phyloP scores from a whole-genome alignment of 2,888 invertebrate species.

The Thalpophila matura region DNA sequence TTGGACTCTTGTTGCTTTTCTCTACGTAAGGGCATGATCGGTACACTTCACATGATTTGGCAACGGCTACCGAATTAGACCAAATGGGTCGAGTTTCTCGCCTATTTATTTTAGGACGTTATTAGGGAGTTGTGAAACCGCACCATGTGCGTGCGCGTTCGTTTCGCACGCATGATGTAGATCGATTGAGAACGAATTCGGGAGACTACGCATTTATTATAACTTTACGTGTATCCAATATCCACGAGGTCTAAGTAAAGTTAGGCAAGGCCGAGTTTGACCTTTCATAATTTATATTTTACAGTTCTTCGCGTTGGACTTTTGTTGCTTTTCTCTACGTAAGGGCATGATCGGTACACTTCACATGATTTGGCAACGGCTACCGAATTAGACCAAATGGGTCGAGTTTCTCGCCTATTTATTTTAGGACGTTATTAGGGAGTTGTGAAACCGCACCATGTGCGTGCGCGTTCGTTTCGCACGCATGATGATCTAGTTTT shows the following conservation, averaged over 20 bases:
- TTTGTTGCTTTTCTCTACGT: constrained; percentile 16
- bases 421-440: constrained; percentile 71
- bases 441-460: constrained; percentile 72
- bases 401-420: constrained; percentile 68
- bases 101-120: constrained; percentile 72
- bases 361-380: constrained; percentile 43
- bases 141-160: constrained; percentile 59
- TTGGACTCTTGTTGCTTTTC: constrained; percentile 20
- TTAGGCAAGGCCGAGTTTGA: constrained; percentile 6
- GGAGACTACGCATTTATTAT: neutral
- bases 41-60: constrained; percentile 37
- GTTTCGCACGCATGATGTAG: constrained; percentile 59
- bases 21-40: constrained; percentile 36
- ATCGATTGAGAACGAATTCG: constrained; percentile 7
- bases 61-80: constrained; percentile 58
- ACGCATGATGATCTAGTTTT: constrained; percentile 67
- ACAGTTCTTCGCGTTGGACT: constrained; percentile 19
- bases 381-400: constrained; percentile 63
- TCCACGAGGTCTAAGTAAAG: constrained; percentile 3
- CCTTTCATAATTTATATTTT: constrained; percentile 33
- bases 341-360: constrained; percentile 31
- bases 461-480: constrained; percentile 62
- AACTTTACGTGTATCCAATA: constrained; percentile 11
- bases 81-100: constrained; percentile 65
- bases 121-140: constrained; percentile 73